Evolutionary conservation across 2,888 invertebrate species (phyloP).

Genomic region (Caradrina kadenii): DNA sequence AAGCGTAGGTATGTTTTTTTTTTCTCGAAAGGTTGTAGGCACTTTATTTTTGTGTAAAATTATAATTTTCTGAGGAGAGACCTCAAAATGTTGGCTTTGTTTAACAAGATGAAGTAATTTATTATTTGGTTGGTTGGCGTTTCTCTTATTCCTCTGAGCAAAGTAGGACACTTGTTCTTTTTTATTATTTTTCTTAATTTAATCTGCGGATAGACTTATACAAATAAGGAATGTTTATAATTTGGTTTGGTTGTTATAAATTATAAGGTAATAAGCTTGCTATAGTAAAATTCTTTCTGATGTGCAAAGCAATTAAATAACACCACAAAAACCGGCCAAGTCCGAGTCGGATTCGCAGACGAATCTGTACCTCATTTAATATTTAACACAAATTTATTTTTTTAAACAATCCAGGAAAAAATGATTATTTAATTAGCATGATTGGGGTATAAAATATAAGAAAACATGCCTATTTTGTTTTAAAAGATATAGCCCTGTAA

Average conservation of each 20-base stretch:
- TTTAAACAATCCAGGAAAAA: too few relatives aligned
- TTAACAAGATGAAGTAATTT: slow-evolving; percentile 46
- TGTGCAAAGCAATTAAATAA: too few relatives aligned
- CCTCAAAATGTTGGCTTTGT: slow-evolving; percentile 25
- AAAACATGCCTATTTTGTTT: too few relatives aligned
- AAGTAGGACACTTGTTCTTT: slow-evolving; percentile 21
- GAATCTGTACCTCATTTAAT: too few relatives aligned
- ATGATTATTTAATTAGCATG: too few relatives aligned
- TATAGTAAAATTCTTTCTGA: too few relatives aligned
- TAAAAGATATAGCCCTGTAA: too few relatives aligned
- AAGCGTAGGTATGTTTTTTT: slow-evolving; percentile 30
- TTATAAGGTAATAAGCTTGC: not conserved
- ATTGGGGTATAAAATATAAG: too few relatives aligned
- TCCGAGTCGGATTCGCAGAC: too few relatives aligned
- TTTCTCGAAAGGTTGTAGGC: slow-evolving; percentile 19
- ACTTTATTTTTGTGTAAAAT: slow-evolving; percentile 39
- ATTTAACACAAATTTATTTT: too few relatives aligned
- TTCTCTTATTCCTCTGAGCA: slow-evolving; percentile 12
- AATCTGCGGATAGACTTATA: slow-evolving; percentile 3
- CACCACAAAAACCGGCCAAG: too few relatives aligned
- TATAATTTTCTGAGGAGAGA: slow-evolving; percentile 36
- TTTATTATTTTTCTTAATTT: slow-evolving; percentile 36
- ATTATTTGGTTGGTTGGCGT: slow-evolving; percentile 20
- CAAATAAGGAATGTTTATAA: slow-evolving; percentile 1
- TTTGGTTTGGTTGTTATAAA: not conserved